Conservation (phyloP, 1,140 invertebrate genomes). For the Heterodera schachtii region DNA sequence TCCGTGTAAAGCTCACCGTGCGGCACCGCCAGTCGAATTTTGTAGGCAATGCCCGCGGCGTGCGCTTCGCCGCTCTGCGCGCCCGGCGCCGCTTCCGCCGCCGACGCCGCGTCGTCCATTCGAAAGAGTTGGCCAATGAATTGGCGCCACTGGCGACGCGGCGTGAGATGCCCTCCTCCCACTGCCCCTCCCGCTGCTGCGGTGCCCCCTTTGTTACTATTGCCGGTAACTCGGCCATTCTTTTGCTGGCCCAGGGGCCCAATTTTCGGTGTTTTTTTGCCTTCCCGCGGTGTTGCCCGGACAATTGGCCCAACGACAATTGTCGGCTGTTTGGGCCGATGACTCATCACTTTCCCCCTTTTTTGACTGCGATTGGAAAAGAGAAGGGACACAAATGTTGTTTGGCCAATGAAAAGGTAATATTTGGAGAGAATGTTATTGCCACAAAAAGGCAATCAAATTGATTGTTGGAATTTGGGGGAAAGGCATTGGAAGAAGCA, state of each 20-base stretch:
- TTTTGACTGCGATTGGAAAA: not conserved
- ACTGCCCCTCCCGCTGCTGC: not conserved
- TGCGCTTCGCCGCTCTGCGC: not conserved
- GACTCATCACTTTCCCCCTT: not conserved
- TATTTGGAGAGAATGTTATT: too few relatives aligned
- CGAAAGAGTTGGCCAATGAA: constrained; percentile 4
- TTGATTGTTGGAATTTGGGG: too few relatives aligned
- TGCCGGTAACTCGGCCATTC: not conserved
- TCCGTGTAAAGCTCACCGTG: constrained; percentile 8
- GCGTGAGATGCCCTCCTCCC: not conserved
- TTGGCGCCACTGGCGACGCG: not conserved
- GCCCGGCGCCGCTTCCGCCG: not conserved
- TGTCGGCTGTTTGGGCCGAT: not conserved
- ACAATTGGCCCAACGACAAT: not conserved
- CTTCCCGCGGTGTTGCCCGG: constrained; percentile 2
- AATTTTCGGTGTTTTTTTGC: not conserved
- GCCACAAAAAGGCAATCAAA: too few relatives aligned
- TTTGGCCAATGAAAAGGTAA: too few relatives aligned
- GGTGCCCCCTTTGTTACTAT: not conserved
- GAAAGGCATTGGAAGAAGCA: too few relatives aligned
- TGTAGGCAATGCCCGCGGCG: constrained; percentile 14
- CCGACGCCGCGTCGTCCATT: not conserved
- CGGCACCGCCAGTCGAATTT: constrained; percentile 21
- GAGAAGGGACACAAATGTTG: too few relatives aligned
- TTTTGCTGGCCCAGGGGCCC: not conserved